These are phyloP conservation scores for Bujurquina vittata DNA, from an alignment of 2,113 vertebrate genomes.

Conservation along the genomic window DNA sequence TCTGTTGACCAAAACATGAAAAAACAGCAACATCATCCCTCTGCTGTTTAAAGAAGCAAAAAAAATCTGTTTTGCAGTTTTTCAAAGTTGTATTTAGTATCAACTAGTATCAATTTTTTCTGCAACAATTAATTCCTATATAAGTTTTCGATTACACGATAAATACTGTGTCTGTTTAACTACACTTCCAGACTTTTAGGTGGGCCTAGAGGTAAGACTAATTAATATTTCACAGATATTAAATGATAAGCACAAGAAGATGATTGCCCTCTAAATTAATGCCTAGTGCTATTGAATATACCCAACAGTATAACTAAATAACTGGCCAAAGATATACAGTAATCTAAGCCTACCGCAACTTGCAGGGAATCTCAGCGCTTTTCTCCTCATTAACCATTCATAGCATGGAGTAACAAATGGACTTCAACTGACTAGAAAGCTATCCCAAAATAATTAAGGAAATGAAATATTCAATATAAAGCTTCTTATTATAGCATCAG, in stretches of 20 bases:
- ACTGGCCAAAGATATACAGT: constrained; percentile 11
- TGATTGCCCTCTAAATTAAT: background rate
- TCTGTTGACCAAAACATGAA: constrained; percentile 65
- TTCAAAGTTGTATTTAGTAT: background rate
- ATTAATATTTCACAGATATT: background rate
- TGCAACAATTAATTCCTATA: background rate
- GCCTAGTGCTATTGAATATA: background rate
- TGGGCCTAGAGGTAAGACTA: background rate
- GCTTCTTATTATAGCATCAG: constrained; percentile 74
- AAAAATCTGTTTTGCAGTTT: background rate
- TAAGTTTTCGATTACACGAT: background rate
- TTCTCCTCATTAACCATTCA: constrained; percentile 62
- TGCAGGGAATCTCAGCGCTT: constrained; percentile 29
- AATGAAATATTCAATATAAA: constrained; percentile 79
- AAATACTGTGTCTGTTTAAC: background rate
- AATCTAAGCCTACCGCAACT: constrained; percentile 1
- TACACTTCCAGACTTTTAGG: background rate
- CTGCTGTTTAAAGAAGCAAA: background rate
- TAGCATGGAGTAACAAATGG: constrained; percentile 60
- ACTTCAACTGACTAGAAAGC: constrained; percentile 53
- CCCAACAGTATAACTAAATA: constrained; percentile 18
- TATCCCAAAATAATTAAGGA: constrained; percentile 72
- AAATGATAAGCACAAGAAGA: background rate
- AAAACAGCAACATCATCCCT: constrained; percentile 31
- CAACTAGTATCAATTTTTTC: background rate